Base-by-base conservation (phyloP, 1,140 invertebrate species). In the Drosophila funebris region DNA sequence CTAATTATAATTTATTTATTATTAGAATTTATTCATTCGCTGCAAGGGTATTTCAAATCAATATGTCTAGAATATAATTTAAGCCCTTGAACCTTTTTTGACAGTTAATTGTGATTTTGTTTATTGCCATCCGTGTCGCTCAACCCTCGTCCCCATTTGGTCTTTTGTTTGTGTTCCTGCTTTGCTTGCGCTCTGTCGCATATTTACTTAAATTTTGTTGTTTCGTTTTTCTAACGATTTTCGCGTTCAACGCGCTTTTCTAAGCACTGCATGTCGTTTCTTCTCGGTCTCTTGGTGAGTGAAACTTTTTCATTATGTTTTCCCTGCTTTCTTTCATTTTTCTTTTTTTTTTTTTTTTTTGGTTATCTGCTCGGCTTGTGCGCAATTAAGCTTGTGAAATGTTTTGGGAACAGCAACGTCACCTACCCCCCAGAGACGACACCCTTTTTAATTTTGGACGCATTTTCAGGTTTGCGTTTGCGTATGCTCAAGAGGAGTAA, bases 21-120 rank as follows among this genome's bases (percentile, higher is more conserved):
- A 6, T 11, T n/a, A n/a, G n/a, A n/a, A 27, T 27, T 16, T 16
- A n/a, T 44, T 6, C 4, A 5, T 9, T 18, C 4, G 13, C 18
- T 13, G 31, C 2, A 14, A 69, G 66, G 3, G 57, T 62, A 37
- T 69, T 20, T 8, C 4, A 8, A 16, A 27, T 62, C 57, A 29
- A 13, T 18, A 11, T 4, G 2, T 6, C 22, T 0, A 11, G 14
- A 36, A 16, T 36, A 16, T 39, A 11, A 8, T 24, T 2, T 46
- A 24, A 29, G 5, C 24, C 24, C n/a, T n/a, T 13, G 37, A 27
- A 11, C 29, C 1, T 48, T 37, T 61, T 73, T 81, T 81, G 71
- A 54, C 82, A 82, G 83, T 87, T 87, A 87, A 87, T 87, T 87
- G 83, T 87, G 82, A 87, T 88, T 87, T 87, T 88, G 83, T 87